Evolutionary conservation across 1,140 invertebrate genomes (phyloP).

Genomic region (Drosophila hydei): DNA sequence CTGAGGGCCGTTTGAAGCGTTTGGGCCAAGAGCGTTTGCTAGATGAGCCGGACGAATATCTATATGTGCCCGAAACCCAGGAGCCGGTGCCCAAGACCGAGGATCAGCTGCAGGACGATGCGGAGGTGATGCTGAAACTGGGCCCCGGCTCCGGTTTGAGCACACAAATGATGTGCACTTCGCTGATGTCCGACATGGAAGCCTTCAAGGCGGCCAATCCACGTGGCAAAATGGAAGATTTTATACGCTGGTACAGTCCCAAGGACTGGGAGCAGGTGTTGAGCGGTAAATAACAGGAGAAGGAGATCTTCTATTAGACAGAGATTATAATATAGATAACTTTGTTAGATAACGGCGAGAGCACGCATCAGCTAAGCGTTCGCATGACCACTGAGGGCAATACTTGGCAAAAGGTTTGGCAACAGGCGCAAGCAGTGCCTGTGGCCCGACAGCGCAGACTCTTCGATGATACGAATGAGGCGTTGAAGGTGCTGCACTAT

Average conservation of each 20-base stretch:
- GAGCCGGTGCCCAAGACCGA: constrained; percentile 98
- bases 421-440: constrained; percentile 93
- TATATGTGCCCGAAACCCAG: constrained; percentile 96
- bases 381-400: constrained; percentile 98
- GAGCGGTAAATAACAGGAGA: constrained; percentile 79
- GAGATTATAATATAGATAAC: neutral
- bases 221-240: constrained; percentile 95
- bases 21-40: constrained; percentile 88
- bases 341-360: constrained; percentile 59
- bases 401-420: constrained; percentile 96
- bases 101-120: constrained; percentile 97
- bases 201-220: constrained; percentile 99
- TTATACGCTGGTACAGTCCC: constrained; percentile 99
- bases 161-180: constrained; percentile 97
- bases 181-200: constrained; percentile 98
- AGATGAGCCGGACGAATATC: constrained; percentile 87
- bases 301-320: constrained; percentile 45
- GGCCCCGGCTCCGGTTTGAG: constrained; percentile 93
- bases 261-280: constrained; percentile 94
- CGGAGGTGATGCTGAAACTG: constrained; percentile 93
- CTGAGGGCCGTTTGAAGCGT: constrained; percentile 89
- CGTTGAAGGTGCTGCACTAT: constrained; percentile 96
- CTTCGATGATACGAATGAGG: constrained; percentile 98
- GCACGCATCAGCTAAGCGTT: constrained; percentile 90
- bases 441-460: constrained; percentile 91